A percentile compares a stretch with the other conserved stretches of the same genome.
These are phyloP conservation scores for Tokudaia muenninki DNA, from an alignment of 2,797 vertebrate genomes.

Conservation along the genomic window DNA sequence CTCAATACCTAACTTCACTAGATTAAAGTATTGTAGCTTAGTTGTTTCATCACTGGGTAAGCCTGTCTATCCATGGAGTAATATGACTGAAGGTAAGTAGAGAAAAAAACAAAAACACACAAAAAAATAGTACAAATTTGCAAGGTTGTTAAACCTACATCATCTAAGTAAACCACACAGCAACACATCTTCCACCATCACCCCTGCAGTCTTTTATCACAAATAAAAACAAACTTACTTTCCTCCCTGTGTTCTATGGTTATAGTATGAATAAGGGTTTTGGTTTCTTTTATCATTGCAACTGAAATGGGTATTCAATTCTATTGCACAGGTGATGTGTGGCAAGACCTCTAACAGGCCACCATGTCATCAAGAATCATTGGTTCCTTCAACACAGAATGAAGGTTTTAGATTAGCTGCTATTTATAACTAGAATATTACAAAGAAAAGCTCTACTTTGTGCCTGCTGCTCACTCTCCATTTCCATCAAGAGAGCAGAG, in stretches of 20 bases:
- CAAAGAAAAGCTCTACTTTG: not conserved
- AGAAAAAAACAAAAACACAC: not conserved
- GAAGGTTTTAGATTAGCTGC: not conserved
- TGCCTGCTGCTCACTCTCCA: not conserved
- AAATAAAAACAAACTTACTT: not conserved
- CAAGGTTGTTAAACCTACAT: not conserved
- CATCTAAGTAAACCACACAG: not conserved
- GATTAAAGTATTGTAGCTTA: not conserved
- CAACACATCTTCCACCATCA: not conserved
- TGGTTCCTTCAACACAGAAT: not conserved
- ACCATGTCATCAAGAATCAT: not conserved
- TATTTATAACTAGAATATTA: not conserved
- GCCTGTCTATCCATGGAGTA: not conserved
- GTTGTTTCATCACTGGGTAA: not conserved
- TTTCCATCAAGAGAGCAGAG: not conserved
- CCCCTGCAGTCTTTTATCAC: not conserved
- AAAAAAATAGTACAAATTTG: not conserved
- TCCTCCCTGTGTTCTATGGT: not conserved
- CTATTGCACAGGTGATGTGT: not conserved
- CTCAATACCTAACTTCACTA: no score
- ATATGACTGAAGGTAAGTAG: not conserved
- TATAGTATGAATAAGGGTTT: not conserved
- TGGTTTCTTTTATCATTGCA: not conserved
- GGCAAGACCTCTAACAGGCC: not conserved
- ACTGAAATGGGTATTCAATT: not conserved